Conservation (phyloP, 2,113 vertebrate species). For the Pimephales promelas region DNA sequence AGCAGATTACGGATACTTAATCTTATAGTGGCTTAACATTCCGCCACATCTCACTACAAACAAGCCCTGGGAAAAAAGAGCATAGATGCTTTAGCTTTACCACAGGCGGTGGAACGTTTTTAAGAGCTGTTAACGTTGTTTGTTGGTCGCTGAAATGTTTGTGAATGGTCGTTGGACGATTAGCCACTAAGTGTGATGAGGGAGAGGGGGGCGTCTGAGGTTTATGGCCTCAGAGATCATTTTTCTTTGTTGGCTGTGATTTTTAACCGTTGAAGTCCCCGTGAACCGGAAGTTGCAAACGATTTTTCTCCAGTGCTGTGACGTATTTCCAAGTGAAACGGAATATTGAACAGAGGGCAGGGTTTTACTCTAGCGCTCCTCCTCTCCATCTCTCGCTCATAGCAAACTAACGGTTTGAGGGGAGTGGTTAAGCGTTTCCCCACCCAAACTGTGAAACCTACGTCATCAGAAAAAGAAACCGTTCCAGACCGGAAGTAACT, state of each 20-base stretch:
- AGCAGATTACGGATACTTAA: constrained; percentile 11
- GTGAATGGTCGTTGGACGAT: constrained; percentile 38
- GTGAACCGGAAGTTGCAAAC: too few species aligned
- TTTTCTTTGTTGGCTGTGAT: not conserved
- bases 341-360: too few species aligned
- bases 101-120: constrained; percentile 14
- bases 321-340: too few species aligned
- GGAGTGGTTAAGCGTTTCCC: too few species aligned
- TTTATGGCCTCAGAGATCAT: not conserved
- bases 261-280: too few species aligned
- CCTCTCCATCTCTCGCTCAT: too few species aligned
- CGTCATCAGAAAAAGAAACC: too few species aligned
- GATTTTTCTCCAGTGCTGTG: too few species aligned
- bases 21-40: not conserved
- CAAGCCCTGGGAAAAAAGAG: not conserved
- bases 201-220: not conserved
- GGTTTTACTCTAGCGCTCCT: too few species aligned
- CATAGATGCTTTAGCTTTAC: not conserved
- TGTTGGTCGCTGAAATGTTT: constrained; percentile 44
- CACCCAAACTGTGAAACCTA: too few species aligned
- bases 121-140: constrained; percentile 36
- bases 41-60: constrained; percentile 12
- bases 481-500: too few species aligned
- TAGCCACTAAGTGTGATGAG: constrained; percentile 44
- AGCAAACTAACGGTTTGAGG: too few species aligned